Conservation (phyloP, 2,797 vertebrate genomes). For the Poeciliopsis infans region DNA sequence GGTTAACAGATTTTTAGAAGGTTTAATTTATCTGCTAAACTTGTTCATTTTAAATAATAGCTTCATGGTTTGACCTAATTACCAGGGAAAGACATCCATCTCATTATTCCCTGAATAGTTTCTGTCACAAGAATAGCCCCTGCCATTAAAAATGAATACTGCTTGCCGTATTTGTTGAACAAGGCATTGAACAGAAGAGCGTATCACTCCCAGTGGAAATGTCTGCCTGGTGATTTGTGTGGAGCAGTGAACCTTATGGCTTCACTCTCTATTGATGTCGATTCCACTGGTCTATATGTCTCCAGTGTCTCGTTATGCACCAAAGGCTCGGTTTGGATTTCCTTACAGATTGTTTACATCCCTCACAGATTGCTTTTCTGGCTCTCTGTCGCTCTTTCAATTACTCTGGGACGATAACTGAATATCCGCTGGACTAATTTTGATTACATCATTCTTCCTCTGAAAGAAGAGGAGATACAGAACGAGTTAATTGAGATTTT, state of each 20-base stretch:
- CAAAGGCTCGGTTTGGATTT: constrained; percentile 59
- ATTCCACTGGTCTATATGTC: constrained; percentile 35
- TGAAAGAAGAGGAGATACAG: background rate
- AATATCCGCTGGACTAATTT: constrained; percentile 45
- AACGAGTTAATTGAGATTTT: constrained; percentile 30
- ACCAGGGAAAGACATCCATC: constrained; percentile 15
- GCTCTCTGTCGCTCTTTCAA: constrained; percentile 21
- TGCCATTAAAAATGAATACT: constrained; percentile 45
- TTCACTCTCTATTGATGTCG: constrained; percentile 36
- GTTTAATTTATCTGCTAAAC: background rate
- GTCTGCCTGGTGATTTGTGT: constrained; percentile 1
- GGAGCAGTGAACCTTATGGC: background rate
- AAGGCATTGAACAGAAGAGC: constrained; percentile 10
- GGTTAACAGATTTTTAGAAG: background rate
- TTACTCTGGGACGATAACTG: constrained; percentile 30
- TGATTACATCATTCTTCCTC: constrained; percentile 24
- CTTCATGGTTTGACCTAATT: background rate
- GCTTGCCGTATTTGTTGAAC: constrained; percentile 3
- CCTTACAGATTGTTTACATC: constrained; percentile 69
- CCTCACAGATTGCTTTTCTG: constrained; percentile 58
- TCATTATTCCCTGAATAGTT: constrained; percentile 34
- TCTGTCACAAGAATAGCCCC: constrained; percentile 44
- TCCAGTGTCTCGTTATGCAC: constrained; percentile 49
- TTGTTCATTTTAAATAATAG: background rate
- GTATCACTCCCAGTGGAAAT: background rate